phyloP scores from a whole-genome alignment of 2,797 vertebrate species.

The Sarcoramphus papa region DNA sequence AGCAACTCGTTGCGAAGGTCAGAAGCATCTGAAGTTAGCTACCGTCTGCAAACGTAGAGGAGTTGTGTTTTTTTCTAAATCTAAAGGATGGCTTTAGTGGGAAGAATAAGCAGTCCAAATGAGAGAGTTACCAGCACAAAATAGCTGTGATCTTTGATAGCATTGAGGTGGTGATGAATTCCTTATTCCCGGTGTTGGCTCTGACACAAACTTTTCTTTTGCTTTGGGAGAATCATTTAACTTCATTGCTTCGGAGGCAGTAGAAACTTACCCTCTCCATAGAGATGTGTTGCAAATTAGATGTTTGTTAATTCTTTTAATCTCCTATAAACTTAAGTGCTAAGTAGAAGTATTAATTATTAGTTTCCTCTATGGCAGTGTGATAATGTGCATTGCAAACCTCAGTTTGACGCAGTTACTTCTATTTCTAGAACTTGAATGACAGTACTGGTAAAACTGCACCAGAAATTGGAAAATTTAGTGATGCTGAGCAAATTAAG shows the following conservation, averaged over 20 bases:
- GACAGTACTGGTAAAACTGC: not conserved
- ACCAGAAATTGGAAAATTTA: not conserved
- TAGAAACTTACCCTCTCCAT: not conserved
- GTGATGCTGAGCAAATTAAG: not conserved
- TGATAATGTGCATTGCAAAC: not conserved
- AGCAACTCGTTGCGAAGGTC: not conserved
- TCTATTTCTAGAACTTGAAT: not conserved
- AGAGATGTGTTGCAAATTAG: not conserved
- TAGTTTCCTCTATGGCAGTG: not conserved
- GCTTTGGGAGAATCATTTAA: not conserved
- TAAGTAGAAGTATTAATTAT: not conserved
- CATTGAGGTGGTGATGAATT: not conserved
- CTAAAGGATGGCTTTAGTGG: not conserved
- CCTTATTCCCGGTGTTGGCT: not conserved
- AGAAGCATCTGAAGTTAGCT: not conserved
- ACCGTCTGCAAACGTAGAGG: not conserved
- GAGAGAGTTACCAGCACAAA: not conserved
- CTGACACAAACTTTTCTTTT: not conserved
- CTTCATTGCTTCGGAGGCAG: not conserved
- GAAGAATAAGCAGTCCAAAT: not conserved
- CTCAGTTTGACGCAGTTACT: not conserved
- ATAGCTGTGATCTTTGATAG: not conserved
- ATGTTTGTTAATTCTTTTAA: not conserved
- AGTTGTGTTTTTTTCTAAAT: not conserved
- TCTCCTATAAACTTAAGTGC: not conserved